These are phyloP conservation scores for Sapayoa aenigma DNA, from an alignment of 2,113 vertebrate genomes.

Conservation along the genomic window DNA sequence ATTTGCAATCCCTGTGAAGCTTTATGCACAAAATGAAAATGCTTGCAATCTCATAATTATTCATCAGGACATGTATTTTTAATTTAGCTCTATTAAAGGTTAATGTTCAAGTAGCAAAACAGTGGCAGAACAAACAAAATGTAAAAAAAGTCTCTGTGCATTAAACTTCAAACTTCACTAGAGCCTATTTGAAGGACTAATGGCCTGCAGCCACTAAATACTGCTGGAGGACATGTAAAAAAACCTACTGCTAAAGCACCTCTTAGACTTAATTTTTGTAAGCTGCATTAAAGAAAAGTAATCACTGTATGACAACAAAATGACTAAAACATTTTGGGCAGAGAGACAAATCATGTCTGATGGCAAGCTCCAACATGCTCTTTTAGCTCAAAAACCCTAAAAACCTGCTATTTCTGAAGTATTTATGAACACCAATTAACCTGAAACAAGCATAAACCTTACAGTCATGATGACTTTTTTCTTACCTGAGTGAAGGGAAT, in stretches of 20 bases:
- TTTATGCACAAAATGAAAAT: conserved; percentile 68
- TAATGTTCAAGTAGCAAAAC: conserved; percentile 73
- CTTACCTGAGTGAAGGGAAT: not conserved
- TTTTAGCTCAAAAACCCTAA: conserved; percentile 24
- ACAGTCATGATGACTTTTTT: not conserved
- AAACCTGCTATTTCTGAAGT: conserved; percentile 17
- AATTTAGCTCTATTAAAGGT: conserved; percentile 77
- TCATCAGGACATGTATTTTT: conserved; percentile 78
- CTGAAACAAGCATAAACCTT: not conserved
- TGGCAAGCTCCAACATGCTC: conserved; percentile 23
- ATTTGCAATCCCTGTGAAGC: conserved; percentile 63
- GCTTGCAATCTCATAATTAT: conserved; percentile 72
- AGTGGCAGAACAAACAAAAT: conserved; percentile 68
- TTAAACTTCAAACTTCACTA: conserved; percentile 62
- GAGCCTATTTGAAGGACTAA: conserved; percentile 63
- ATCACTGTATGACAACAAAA: conserved; percentile 55
- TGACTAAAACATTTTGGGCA: conserved; percentile 23
- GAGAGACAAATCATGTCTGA: conserved; percentile 24
- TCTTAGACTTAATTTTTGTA: conserved; percentile 69
- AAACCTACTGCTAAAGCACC: conserved; percentile 42
- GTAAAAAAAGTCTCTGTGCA: conserved; percentile 61
- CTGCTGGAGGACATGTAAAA: conserved; percentile 69
- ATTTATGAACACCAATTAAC: conserved; percentile 55
- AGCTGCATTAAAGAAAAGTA: conserved; percentile 67
- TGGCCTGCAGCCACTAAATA: conserved; percentile 55